Evolutionary conservation across 1,140 invertebrate species (phyloP), one percentile per base, ranked within the genome.

Genomic region (Eupristina koningsbergeri): DNA sequence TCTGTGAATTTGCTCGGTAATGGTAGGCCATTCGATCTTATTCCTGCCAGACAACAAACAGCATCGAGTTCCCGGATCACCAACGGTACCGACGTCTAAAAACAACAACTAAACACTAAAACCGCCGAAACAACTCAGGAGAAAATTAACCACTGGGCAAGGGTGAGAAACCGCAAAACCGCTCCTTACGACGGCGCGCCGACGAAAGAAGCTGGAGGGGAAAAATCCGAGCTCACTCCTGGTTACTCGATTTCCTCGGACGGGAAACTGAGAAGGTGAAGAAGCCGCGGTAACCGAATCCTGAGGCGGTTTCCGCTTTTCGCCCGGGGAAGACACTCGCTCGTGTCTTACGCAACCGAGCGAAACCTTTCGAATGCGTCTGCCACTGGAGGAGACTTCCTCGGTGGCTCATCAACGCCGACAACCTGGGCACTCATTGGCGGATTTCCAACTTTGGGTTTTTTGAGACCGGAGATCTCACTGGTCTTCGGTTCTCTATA

Each of bases 221-320:
- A 67, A 71, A 1, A 41, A 36, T 34, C 36, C 15, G 34, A 31
- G 19, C 31, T 34, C 34, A 9, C 2, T 41, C 67, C 5, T 17
- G 15, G 47, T 15, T 13, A 19, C 64, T 39, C 64, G 34, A 31
- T 73, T 47, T 45, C 11, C 71, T 13, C 41, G 41, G 39, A 8
- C 41, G 73, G n/a, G 45, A 75, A 50, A 75, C 45, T 13, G 45
- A 73, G 71, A 75, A 75, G 73, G 17, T 17, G 73, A 47, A 22
- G n/a, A 47, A 50, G 73, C 45, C 73, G 73, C 41, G 41, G 73
- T 75, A 75, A 75, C 45, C 45, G 73, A 75, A 75, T 47, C 73
- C 73, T 75, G 73, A 8, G 11, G n/a, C 47, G 41, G 41, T 31
- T 29, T n/a, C n/a, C n/a, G n/a, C n/a, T n/a, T n/a, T n/a, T n/a